Evolutionary conservation across 2,113 vertebrate genomes (phyloP).

Genomic region (Ailurus styani): DNA sequence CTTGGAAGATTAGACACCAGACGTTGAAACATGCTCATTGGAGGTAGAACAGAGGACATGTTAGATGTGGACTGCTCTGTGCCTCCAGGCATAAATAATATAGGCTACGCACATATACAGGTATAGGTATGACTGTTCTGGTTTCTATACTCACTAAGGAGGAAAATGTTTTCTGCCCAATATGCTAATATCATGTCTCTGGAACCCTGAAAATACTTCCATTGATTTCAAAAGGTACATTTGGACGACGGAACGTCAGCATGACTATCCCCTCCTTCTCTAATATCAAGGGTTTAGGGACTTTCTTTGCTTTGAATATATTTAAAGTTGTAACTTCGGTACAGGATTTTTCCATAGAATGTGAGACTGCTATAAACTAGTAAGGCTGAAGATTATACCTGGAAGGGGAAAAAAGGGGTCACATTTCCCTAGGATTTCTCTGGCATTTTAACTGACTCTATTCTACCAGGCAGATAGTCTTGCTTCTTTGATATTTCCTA

Average conservation of each 20-base stretch:
- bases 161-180: neutral
- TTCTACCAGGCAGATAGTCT: neutral
- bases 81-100: neutral
- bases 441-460: slow-evolving; percentile 23
- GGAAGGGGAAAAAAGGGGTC: neutral
- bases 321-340: neutral
- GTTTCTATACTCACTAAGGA: neutral
- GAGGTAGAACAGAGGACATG: neutral
- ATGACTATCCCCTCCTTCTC: neutral
- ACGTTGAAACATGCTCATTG: slow-evolving; percentile 63
- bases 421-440: slow-evolving; percentile 19
- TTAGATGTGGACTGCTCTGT: neutral
- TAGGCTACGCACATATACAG: neutral
- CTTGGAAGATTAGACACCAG: slow-evolving; percentile 67
- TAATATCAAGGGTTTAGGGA: neutral
- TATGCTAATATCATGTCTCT: neutral
- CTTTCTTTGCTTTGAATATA: neutral
- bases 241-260: neutral
- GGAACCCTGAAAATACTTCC: neutral
- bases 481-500: neutral
- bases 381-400: neutral
- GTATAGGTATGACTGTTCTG: neutral
- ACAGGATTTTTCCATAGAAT: neutral
- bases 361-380: neutral
- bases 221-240: neutral